phyloP scores from a whole-genome alignment of 2,113 vertebrate genomes.

The Struthio camelus region DNA sequence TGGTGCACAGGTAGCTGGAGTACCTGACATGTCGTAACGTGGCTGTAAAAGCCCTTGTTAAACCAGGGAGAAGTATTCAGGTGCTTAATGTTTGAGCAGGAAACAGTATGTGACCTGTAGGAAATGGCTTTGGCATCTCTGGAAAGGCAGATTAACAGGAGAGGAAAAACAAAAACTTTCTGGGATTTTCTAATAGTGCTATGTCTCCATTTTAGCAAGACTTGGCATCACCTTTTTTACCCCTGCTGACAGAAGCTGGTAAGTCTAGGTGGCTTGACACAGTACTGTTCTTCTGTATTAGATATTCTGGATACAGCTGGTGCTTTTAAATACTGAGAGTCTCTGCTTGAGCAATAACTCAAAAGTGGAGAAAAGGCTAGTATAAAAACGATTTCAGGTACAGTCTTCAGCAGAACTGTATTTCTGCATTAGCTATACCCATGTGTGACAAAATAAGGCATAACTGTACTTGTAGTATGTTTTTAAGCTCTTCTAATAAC shows the following conservation, averaged over 20 bases:
- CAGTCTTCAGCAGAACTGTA: neutral
- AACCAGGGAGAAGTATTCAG: neutral
- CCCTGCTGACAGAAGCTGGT: neutral
- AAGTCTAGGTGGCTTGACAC: neutral
- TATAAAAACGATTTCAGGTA: neutral
- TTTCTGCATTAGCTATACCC: neutral
- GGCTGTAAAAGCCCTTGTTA: neutral
- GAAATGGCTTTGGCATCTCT: neutral
- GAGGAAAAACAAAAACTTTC: neutral
- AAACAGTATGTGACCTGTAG: neutral
- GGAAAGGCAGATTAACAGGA: neutral
- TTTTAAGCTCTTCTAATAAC: conserved; percentile 47
- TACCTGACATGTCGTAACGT: fast-evolving
- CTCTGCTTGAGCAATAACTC: neutral
- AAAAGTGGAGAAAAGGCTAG: neutral
- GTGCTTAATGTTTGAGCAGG: neutral
- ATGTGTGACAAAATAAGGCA: conserved; percentile 33
- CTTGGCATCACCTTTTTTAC: neutral
- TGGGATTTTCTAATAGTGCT: neutral
- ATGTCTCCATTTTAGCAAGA: neutral
- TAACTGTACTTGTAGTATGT: neutral
- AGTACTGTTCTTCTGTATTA: neutral
- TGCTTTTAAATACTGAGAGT: neutral
- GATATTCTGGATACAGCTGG: neutral
- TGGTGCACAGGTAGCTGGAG: neutral